A percentile compares a stretch with the other conserved stretches of the same genome.
phyloP scores from a whole-genome alignment of 2,888 invertebrate genomes.

The Lathronympha strigana region DNA sequence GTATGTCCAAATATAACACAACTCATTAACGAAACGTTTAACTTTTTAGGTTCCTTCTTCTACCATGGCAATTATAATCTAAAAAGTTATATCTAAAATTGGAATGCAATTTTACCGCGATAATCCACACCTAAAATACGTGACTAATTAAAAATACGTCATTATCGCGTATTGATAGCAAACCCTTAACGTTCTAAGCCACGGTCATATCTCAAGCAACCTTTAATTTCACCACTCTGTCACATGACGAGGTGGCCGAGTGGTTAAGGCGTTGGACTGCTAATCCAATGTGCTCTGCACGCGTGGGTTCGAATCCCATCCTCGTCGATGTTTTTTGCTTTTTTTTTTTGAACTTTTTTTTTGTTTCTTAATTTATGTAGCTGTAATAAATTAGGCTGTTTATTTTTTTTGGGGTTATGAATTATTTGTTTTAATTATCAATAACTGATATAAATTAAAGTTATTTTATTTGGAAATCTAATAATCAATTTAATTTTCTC shows the following conservation, averaged over 20 bases:
- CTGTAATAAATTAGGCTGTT: neutral
- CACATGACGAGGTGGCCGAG: constrained; percentile 91
- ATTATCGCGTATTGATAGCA: neutral
- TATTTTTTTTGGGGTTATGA: too few species aligned
- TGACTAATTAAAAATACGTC: constrained; percentile 7
- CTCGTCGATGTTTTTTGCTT: constrained; percentile 83
- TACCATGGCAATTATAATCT: neutral
- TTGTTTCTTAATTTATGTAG: neutral
- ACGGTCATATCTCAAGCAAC: constrained; percentile 3
- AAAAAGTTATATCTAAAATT: neutral
- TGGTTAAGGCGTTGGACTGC: constrained; percentile 94
- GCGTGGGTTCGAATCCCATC: constrained; percentile 94
- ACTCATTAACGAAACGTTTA: too few species aligned
- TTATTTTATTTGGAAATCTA: too few species aligned
- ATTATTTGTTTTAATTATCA: too few species aligned
- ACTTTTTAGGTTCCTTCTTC: too few species aligned
- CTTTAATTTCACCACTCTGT: constrained; percentile 8
- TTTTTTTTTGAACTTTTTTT: neutral
- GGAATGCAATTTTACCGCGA: neutral
- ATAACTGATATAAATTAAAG: too few species aligned
- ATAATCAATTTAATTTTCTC: too few species aligned
- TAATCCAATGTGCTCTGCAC: constrained; percentile 94
- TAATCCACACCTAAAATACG: neutral
- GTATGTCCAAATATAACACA: too few species aligned
- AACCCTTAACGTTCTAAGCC: neutral